phyloP scores from a whole-genome alignment of 2,113 vertebrate genomes.

The Bostrychus sinensis region DNA sequence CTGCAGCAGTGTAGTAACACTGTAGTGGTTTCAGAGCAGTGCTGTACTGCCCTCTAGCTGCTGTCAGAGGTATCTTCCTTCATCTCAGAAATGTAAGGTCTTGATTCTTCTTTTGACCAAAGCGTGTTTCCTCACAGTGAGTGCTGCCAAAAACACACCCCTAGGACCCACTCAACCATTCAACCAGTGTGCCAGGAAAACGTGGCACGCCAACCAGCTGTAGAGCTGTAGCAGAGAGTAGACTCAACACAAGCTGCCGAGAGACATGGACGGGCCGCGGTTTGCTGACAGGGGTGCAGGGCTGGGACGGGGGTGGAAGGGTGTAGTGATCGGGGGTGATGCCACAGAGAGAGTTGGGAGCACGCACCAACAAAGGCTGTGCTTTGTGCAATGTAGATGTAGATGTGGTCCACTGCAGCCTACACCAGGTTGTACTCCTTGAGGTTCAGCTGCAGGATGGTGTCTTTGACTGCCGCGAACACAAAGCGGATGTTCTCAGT shows the following conservation, averaged over 20 bases:
- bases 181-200: slow-evolving; percentile 50
- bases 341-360: slow-evolving; percentile 54
- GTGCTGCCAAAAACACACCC: slow-evolving; percentile 53
- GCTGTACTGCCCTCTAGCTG: slow-evolving; percentile 7
- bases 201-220: slow-evolving; percentile 52
- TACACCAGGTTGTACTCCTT: slow-evolving; percentile 99
- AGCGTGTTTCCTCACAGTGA: slow-evolving; percentile 56
- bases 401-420: slow-evolving; percentile 56
- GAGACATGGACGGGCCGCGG: slow-evolving; percentile 57
- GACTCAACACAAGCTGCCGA: slow-evolving; percentile 73
- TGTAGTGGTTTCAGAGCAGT: slow-evolving; percentile 1
- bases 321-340: slow-evolving; percentile 32
- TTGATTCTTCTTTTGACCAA: slow-evolving; percentile 35
- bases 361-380: slow-evolving; percentile 58
- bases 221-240: slow-evolving; percentile 45
- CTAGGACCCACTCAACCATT: slow-evolving; percentile 51
- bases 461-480: slow-evolving; percentile 98
- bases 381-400: slow-evolving; percentile 72
- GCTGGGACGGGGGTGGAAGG: slow-evolving; percentile 29
- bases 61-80: slow-evolving; percentile 4
- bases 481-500: slow-evolving; percentile 99
- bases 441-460: slow-evolving; percentile 99
- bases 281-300: slow-evolving; percentile 54
- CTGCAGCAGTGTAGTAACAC: not conserved
- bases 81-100: slow-evolving; percentile 2